Base-by-base conservation (phyloP, 2,113 vertebrate species). In the Pomatorhinus ruficollis region DNA sequence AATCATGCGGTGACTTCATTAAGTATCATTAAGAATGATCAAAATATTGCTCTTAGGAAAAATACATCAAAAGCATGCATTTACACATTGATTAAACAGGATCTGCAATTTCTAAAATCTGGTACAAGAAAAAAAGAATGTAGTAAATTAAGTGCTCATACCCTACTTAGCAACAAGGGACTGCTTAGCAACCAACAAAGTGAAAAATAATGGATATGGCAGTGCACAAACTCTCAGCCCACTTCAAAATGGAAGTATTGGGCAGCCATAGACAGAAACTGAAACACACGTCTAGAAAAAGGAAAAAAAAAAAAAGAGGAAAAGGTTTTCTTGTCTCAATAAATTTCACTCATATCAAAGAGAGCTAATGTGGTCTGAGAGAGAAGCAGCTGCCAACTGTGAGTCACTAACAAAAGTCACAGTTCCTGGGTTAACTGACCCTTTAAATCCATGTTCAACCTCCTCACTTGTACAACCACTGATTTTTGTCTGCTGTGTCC, bases 1-100 rank as follows among this genome's bases (percentile, higher is more conserved):
- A 98, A 98, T 98, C 98, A 98, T 98, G 98, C 96, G 68, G 98
- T 98, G 98, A 98, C 98, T 98, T 98, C 98, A 98, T 98, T 98
- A 98, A 98, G 98, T 98, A 98, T 98, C 98, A 98, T 98, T 98
- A 98, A 98, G 98, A 98, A 98, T 98, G 98, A 98, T 98, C 98
- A 98, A 98, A 98, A 98, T 98, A 98, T 98, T 98, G 98, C 98
- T 98, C 98, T 98, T 98, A 98, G 98, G 98, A 98, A 98, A 98
- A 98, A 98, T 98, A 98, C 98, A 98, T 98, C 98, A 98, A 98
- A 98, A 98, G 98, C 97, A 97, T 98, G 97, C 97, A 98, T 98
- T 98, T 98, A 98, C 98, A 98, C 98, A 98, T 98, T 98, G 98
- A 98, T 98, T 98, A 98, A 98, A 98, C 98, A 98, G 97, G 98